Conservation (phyloP, 2,113 vertebrate species). For the Mesoclemmys tuberculata region DNA sequence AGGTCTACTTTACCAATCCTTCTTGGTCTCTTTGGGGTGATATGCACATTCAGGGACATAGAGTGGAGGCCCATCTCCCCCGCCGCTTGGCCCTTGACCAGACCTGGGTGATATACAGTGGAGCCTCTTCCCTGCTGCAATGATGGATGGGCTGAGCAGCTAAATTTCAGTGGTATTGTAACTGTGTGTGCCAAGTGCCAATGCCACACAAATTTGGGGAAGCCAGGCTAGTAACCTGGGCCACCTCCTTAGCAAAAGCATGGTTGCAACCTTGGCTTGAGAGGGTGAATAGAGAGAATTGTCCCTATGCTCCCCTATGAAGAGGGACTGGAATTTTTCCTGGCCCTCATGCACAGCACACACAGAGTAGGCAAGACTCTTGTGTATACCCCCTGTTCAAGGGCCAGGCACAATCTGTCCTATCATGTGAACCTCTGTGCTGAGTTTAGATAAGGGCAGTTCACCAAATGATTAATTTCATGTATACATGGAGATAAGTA, state of each 20-base stretch:
- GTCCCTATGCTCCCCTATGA: neutral
- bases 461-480: neutral
- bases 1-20: neutral
- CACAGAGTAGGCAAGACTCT: neutral
- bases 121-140: neutral
- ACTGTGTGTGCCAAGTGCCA: neutral
- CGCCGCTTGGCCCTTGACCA: neutral
- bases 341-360: neutral
- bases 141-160: neutral
- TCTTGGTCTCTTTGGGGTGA: neutral
- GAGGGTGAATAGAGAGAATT: neutral
- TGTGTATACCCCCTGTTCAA: neutral
- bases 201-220: neutral
- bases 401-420: accelerated
- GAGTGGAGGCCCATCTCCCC: neutral
- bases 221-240: neutral
- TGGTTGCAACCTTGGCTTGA: neutral
- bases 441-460: neutral
- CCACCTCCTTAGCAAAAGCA: neutral
- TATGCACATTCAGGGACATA: neutral
- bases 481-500: accelerated
- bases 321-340: neutral
- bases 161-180: neutral
- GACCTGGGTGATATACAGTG: neutral
- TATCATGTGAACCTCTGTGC: neutral